Conservation (phyloP, 1,140 invertebrate species). For the Scaptomyza hsui region DNA sequence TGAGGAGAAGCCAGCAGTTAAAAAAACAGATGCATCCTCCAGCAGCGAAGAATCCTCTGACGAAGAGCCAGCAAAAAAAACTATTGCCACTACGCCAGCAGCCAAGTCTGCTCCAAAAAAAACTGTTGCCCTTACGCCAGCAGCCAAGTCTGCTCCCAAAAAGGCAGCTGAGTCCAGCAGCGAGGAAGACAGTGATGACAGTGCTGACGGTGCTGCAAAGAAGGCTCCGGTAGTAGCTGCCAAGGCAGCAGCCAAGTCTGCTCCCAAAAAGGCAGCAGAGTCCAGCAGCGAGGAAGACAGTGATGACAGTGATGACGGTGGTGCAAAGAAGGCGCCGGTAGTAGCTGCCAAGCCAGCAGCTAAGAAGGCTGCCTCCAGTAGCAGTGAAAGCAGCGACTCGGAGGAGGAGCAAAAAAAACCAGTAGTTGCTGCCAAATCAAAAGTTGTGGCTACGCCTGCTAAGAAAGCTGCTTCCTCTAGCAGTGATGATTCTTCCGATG, state of each 20-base stretch:
- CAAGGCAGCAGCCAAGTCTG: slow-evolving; percentile 42
- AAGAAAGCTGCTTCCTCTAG: slow-evolving; percentile 33
- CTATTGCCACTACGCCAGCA: slow-evolving; percentile 48
- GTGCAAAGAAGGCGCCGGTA: slow-evolving; percentile 44
- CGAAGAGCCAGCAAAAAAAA: slow-evolving; percentile 53
- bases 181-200: slow-evolving; percentile 56
- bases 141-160: slow-evolving; percentile 47
- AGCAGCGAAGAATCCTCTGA: slow-evolving; percentile 62
- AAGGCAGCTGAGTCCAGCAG: slow-evolving; percentile 65
- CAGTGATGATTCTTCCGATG: slow-evolving; percentile 81
- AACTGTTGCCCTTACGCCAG: no score
- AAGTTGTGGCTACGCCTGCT: slow-evolving; percentile 30
- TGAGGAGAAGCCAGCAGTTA: slow-evolving; percentile 45
- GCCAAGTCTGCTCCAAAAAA: no score
- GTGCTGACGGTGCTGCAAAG: slow-evolving; percentile 58
- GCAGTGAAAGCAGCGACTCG: slow-evolving; percentile 50
- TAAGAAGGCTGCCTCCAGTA: slow-evolving; percentile 46
- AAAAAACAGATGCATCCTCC: slow-evolving; percentile 60
- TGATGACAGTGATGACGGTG: slow-evolving; percentile 64
- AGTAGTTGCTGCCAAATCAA: slow-evolving; percentile 17
- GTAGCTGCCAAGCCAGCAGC: slow-evolving; percentile 38
- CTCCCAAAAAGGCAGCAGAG: slow-evolving; percentile 53
- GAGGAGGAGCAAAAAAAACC: slow-evolving; percentile 48
- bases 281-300: slow-evolving; percentile 67
- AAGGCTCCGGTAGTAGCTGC: slow-evolving; percentile 43